Base-by-base conservation (phyloP, 2,888 invertebrate genomes). In the Cinara cedri region DNA sequence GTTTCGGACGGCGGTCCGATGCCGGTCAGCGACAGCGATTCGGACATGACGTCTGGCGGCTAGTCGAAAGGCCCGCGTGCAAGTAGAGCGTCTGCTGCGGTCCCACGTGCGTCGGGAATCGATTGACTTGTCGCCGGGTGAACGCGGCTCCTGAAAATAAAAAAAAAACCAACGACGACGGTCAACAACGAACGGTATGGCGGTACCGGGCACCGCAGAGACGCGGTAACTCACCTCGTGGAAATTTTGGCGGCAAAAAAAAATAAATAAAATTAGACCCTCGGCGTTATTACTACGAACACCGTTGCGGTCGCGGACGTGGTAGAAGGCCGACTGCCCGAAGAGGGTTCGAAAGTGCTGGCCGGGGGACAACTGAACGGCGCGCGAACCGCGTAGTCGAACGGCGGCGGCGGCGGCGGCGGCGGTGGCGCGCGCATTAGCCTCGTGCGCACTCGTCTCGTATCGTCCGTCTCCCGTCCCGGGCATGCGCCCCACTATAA, bases 21-120 rank as follows among this genome's bases (percentile, higher is more conserved):
- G 34, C 78, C 78, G 49, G 78, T 78, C 21, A 78, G 42, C 49
- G 78, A 66, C 42, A 78, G 16, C 19, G 78, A 68, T 57, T 78
- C 78, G 16, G 78, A 60, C 78, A 78, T 75, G 44, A 9, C 19
- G 46, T 1, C 13, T 4, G 3, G 19, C 11, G 42, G 16, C 9
- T 19, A 3, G 1, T n/a, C 1, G 1, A 3, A 0, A 0, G 21
- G 13, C 21, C 55, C 21, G 42, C 14, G 19, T n/a, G n/a, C 42
- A 55, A 70, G 24, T 21, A 14, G 24, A 21, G 21, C 9, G 60
- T 24, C 16, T n/a, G 14, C 66, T 14, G 26, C 63, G 63, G 44
- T 19, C 63, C 11, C 63, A 63, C 63, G 63, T 63, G 63, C 63
- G 63, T 63, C 34, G 3, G 34, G 34, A 60, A 42, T 42, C 63